Evolutionary conservation across 1,140 invertebrate genomes (phyloP).

Genomic region (Mycetomoellerius zeteki): DNA sequence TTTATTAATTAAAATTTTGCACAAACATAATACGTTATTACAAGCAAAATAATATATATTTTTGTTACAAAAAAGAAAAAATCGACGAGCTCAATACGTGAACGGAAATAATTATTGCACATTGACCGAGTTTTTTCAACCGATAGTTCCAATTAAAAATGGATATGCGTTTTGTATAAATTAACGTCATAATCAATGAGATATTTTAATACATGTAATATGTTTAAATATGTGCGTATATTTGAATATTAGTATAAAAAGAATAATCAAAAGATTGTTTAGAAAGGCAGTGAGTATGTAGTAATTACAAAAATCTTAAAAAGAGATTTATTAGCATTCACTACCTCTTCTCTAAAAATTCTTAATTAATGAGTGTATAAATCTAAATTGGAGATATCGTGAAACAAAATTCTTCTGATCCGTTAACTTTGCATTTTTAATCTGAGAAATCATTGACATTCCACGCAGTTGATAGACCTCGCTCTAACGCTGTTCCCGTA

Average conservation of each 20-base stretch:
- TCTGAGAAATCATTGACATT: constrained; percentile 18
- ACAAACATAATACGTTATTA: not conserved
- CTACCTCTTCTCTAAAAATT: not conserved
- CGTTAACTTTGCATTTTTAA: constrained; percentile 33
- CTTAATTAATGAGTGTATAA: not conserved
- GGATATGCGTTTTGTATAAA: no score
- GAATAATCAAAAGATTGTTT: not conserved
- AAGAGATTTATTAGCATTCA: not conserved
- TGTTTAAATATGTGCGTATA: not conserved
- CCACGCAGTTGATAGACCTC: constrained; percentile 18
- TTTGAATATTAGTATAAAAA: not conserved
- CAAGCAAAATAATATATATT: not conserved
- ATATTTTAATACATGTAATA: no score
- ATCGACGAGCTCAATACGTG: no score
- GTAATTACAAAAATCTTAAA: not conserved
- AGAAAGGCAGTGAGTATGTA: not conserved
- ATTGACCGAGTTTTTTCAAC: no score
- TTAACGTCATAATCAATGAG: no score
- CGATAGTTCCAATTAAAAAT: no score
- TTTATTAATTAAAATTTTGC: not conserved
- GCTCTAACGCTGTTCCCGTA: constrained; percentile 37
- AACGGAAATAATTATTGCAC: no score
- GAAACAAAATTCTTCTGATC: constrained; percentile 6
- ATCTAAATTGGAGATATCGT: not conserved
- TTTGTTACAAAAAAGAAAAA: not conserved